Evolutionary conservation across 2,113 vertebrate species (phyloP).

Genomic region (Tetrax tetrax): DNA sequence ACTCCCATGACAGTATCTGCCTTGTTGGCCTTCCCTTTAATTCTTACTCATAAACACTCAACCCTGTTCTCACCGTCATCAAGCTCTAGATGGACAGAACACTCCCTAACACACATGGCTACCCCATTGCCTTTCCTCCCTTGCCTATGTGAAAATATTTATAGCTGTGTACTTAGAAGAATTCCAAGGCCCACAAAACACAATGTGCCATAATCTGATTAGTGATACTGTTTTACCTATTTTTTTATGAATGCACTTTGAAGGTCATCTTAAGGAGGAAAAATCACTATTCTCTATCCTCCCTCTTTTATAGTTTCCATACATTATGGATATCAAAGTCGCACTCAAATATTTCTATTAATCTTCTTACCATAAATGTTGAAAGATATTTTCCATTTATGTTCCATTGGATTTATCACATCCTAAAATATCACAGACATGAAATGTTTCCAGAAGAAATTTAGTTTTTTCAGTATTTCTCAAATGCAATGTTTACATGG

Average conservation of each 20-base stretch:
- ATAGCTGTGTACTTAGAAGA: neutral
- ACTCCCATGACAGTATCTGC: too few relatives aligned
- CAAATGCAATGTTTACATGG: neutral
- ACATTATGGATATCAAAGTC: neutral
- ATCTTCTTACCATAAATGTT: neutral
- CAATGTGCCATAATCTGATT: rapidly evolving
- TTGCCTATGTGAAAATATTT: neutral
- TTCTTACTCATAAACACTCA: too few relatives aligned
- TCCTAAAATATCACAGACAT: neutral
- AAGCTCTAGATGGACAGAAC: too few relatives aligned
- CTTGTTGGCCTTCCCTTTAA: too few relatives aligned
- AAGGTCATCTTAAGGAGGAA: neutral
- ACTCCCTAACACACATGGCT: too few relatives aligned
- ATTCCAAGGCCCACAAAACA: neutral
- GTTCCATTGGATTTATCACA: neutral
- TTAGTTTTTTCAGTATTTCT: neutral
- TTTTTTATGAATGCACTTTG: neutral
- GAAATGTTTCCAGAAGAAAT: neutral
- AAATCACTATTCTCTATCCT: neutral
- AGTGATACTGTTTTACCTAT: neutral
- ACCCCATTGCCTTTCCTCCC: too few relatives aligned
- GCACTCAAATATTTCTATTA: neutral
- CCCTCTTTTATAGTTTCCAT: neutral
- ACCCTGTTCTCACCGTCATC: too few relatives aligned
- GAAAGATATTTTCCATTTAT: neutral